phyloP scores from a whole-genome alignment of 92 coral and sea anemone genomes.

The Epizoanthus stellaris region DNA sequence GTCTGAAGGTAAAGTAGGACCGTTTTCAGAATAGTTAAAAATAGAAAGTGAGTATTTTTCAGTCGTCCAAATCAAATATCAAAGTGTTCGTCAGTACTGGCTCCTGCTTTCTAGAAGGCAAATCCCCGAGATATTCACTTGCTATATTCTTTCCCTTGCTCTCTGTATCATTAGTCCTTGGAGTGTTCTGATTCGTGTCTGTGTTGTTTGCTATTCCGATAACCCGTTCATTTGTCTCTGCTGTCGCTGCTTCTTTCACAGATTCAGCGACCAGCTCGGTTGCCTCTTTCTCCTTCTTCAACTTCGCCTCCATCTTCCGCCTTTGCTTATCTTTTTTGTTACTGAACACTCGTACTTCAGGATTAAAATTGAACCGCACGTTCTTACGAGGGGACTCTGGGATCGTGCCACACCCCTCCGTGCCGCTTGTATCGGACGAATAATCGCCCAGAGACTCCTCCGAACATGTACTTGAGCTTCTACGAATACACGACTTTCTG shows the following conservation, averaged over 20 bases:
- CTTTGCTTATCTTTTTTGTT: constrained; percentile 93
- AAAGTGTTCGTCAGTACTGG: constrained; percentile 74
- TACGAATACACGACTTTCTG: constrained; percentile 75
- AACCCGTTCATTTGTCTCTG: constrained; percentile 19
- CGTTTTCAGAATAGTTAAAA: neutral
- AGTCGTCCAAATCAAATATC: constrained; percentile 95
- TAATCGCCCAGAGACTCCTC: constrained; percentile 79
- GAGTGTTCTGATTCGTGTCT: neutral
- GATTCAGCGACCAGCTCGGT: constrained; percentile 13
- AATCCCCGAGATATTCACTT: neutral
- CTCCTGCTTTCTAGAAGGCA: constrained; percentile 50
- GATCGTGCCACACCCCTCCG: constrained; percentile 35
- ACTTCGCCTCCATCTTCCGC: constrained; percentile 75
- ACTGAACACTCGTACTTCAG: constrained; percentile 92
- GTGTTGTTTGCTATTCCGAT: neutral
- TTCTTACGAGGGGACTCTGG: constrained; percentile 88
- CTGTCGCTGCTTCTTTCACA: constrained; percentile 36
- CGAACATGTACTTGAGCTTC: constrained; percentile 84
- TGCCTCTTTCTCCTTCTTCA: constrained; percentile 54
- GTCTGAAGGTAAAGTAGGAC: neutral
- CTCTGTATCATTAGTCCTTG: neutral
- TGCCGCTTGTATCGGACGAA: constrained; percentile 66
- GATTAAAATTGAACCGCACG: constrained; percentile 96
- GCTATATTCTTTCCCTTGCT: neutral
- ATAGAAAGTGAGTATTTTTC: neutral